Base-by-base conservation (phyloP, 2,113 vertebrate species). In the Coryphaenoides rupestris region DNA sequence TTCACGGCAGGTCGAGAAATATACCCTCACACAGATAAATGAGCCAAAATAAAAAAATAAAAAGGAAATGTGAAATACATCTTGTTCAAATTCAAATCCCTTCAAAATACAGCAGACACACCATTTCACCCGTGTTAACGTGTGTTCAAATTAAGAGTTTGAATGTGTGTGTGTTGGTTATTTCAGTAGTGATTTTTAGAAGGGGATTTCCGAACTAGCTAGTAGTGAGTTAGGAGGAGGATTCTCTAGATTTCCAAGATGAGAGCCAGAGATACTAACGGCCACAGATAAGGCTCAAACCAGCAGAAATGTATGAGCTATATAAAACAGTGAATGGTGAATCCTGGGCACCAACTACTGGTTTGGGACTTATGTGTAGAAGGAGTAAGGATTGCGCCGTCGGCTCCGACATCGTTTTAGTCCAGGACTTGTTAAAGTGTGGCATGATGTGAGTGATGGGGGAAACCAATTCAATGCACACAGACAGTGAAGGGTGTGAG, bases 201-300 rank as follows among this genome's bases (percentile, higher is more conserved):
- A 23, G 58, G 45, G 62, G 46, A 68, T 14, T 21, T 49, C 70
- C 19, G 52, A 63, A 9, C 19, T 33, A 56, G 59, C 60, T 3
- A 23, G 19, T 58, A 61, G 13, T 59, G 7, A 26, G 14, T 61
- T 67, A 75, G 52, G n/a, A 52, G 63, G 4, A 63, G 54, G 17
- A 40, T 70, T 10, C 33, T 40, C 33, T 40, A 26, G 6, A n/a
- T n/a, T n/a, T 26, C 33, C 13, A 7, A 12, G 33, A 40, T 10
- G 33, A 19, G 15, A 19, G n/a, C 21, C 65, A 53, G 67, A 19
- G n/a, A n/a, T 64, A 74, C 74, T 69, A 23, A 22, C 56, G 17
- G 21, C 49, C 54, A 72, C 70, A 60, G 79, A 84, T 66, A 60
- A 15, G 57, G 33, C 14, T 52, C 72, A 72, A 68, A 22, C 28